phyloP scores from a whole-genome alignment of 2,797 vertebrate genomes.

The Tragopan temminckii region DNA sequence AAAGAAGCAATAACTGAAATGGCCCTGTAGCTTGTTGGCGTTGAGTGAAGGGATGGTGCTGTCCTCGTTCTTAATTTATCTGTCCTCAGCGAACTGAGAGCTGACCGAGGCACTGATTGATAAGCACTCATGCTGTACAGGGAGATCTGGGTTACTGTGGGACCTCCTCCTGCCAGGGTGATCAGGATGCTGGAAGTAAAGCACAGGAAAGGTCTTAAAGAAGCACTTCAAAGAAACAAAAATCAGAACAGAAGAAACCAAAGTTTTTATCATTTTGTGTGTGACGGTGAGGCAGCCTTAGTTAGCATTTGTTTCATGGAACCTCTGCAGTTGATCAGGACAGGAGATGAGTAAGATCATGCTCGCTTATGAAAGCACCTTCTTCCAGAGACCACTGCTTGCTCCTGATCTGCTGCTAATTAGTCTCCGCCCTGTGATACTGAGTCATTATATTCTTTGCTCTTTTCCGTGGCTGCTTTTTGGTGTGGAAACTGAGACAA shows the following conservation, averaged over 20 bases:
- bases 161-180: neutral
- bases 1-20: neutral
- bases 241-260: neutral
- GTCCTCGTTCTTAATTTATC: neutral
- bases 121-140: rapidly evolving
- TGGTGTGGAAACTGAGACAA: slow-evolving; percentile 59
- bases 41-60: neutral
- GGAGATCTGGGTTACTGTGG: neutral
- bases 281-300: neutral
- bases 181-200: neutral
- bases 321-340: slow-evolving; percentile 46
- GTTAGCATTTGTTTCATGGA: slow-evolving; percentile 32
- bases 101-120: neutral
- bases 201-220: neutral
- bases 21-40: neutral
- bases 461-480: slow-evolving; percentile 59
- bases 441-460: slow-evolving; percentile 65
- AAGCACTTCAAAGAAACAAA: neutral
- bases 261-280: neutral
- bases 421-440: slow-evolving; percentile 47
- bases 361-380: slow-evolving; percentile 46
- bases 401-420: slow-evolving; percentile 58
- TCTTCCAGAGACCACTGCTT: slow-evolving; percentile 57
- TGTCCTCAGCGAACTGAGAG: neutral
- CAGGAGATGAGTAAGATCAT: slow-evolving; percentile 32